Percentiles rank a stretch among this genome's conserved stretches.
Conservation (phyloP, 2,113 vertebrate genomes). For the Dipodomys ordii region DNA sequence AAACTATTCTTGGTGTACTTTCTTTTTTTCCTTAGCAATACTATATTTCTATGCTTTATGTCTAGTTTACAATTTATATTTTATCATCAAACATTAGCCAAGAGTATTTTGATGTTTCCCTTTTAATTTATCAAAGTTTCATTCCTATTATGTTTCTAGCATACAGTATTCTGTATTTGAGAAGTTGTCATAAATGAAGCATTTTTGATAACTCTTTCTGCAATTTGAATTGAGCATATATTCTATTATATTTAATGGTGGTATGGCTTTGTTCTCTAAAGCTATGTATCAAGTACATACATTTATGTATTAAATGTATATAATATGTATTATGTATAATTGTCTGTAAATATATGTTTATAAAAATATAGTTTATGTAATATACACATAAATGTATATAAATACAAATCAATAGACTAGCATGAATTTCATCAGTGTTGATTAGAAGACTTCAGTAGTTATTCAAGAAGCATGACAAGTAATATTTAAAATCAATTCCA, state of each 20-base stretch:
- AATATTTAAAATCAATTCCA: slow-evolving; percentile 41
- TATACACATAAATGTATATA: too few relatives aligned
- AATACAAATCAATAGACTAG: background rate
- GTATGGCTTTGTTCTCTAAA: background rate
- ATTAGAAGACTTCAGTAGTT: background rate
- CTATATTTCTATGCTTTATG: background rate
- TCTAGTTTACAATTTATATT: background rate
- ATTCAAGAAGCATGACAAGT: background rate
- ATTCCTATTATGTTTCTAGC: slow-evolving; percentile 2
- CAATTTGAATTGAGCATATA: background rate
- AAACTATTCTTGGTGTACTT: background rate
- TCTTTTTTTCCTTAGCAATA: background rate
- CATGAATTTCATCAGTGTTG: background rate
- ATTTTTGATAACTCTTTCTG: background rate
- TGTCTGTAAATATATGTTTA: too few relatives aligned
- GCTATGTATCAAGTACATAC: background rate
- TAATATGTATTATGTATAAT: too few relatives aligned
- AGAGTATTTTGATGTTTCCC: background rate
- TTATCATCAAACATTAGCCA: background rate
- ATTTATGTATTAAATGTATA: too few relatives aligned
- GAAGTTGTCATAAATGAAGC: background rate
- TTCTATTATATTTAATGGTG: background rate
- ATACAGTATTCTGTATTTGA: background rate
- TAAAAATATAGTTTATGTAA: too few relatives aligned
- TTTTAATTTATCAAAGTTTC: background rate